Evolutionary conservation across 2,888 invertebrate genomes (phyloP).

Genomic region (Keiferia lycopersicella): DNA sequence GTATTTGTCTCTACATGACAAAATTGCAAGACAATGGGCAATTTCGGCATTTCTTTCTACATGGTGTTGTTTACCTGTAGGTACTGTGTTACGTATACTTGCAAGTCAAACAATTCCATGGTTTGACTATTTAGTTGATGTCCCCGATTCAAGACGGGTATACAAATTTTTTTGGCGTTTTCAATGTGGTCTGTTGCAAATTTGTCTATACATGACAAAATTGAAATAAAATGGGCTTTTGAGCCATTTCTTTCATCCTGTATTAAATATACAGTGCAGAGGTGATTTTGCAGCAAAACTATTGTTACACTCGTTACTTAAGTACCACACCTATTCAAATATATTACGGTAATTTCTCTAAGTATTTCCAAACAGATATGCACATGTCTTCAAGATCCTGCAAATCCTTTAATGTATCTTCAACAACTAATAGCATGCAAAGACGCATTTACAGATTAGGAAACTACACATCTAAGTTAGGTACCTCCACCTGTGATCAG

Average conservation of each 20-base stretch:
- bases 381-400: neutral
- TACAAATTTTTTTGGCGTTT: too few species aligned
- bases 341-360: too few species aligned
- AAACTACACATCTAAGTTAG: neutral
- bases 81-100: neutral
- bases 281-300: too few species aligned
- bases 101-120: too few species aligned
- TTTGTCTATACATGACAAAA: slow-evolving; percentile 5
- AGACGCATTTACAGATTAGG: slow-evolving; percentile 23
- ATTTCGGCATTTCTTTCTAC: slow-evolving; percentile 4
- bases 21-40: slow-evolving; percentile 15
- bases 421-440: slow-evolving; percentile 17
- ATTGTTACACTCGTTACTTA: too few species aligned
- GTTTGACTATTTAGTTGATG: too few species aligned
- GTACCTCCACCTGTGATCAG: slow-evolving; percentile 35
- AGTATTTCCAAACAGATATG: neutral
- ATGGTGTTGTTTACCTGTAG: too few species aligned
- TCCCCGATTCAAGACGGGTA: too few species aligned
- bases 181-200: slow-evolving; percentile 36
- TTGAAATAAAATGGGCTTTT: neutral
- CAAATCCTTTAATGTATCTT: slow-evolving; percentile 14
- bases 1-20: slow-evolving; percentile 24
- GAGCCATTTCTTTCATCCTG: neutral
- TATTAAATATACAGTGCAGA: neutral
- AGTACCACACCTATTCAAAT: too few species aligned